Evolutionary conservation across 2,113 vertebrate genomes (phyloP), one percentile per base, ranked within the genome.

Genomic region (Oryzias celebensis): DNA sequence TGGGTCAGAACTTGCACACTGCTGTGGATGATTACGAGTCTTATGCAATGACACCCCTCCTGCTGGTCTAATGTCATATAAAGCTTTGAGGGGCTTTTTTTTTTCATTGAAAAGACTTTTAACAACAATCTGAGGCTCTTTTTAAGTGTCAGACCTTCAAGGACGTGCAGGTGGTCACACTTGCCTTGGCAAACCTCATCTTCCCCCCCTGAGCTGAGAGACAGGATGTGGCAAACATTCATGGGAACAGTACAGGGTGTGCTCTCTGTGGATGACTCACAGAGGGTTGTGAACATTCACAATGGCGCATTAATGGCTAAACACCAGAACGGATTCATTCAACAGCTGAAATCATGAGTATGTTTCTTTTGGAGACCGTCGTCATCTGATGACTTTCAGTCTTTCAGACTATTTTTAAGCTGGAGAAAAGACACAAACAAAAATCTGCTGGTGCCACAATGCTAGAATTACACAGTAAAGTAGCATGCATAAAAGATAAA

Each of bases 261-360:
- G 55, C 70, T 78, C 18, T n/a, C 24, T 50, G 43, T 58, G 52
- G 53, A 80, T 82, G 78, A 87, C 62, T 85, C 82, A 84, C 67
- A 36, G 22, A 64, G 45, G 10, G 10, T n/a, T 53, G 43, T 57
- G 54, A 65, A 54, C 50, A 3, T 36, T 52, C 14, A 31, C 20
- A 28, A 36, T 56, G 20, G 41, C 14, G 53, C 43, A 52, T 55
- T 61, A n/a, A 43, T 24, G 36, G 36, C 36, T 36, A 12, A 8
- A 36, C 36, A 36, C 10, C 36, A 36, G 36, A 36, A 36, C 36
- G 10, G 36, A 10, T 36, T 36, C 10, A 36, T 36, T 12, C 36
- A 36, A 8, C 36, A 36, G 36, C 36, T 36, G 36, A 36, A 36
- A 36, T 36, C 36, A 36, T 36, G 36, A 36, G 12, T 12, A 12